These are phyloP conservation scores for Halisarca cf. caerulea DNA, from an alignment of 37 sponge, comb jelly and placozoan genomes.

Conservation along the genomic window DNA sequence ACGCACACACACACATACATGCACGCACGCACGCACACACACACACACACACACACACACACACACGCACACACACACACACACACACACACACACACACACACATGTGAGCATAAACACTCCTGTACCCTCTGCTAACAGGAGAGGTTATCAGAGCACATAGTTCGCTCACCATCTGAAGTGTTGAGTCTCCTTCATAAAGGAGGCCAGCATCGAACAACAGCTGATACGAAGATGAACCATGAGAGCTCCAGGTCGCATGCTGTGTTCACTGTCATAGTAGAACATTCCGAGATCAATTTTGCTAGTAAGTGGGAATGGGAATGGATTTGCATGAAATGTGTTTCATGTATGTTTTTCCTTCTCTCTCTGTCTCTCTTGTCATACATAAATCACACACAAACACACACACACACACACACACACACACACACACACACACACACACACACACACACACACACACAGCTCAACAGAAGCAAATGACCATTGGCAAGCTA, in stretches of 20 bases:
- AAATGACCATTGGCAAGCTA: constrained; percentile 91
- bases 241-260: constrained; percentile 85
- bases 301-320: constrained; percentile 1
- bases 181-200: constrained; percentile 61
- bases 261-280: constrained; percentile 90
- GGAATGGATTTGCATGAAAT: too few species aligned
- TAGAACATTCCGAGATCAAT: constrained; percentile 71
- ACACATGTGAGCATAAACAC: too few species aligned
- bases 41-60: too few species aligned
- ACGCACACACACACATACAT: too few species aligned
- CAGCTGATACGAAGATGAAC: constrained; percentile 85
- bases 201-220: constrained; percentile 69
- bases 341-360: too few species aligned
- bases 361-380: too few species aligned
- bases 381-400: background rate
- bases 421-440: constrained; percentile 17
- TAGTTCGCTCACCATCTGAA: constrained; percentile 73
- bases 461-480: constrained; percentile 35
- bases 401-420: constrained; percentile 14
- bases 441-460: background rate
- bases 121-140: background rate
- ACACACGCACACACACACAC: too few species aligned
- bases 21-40: too few species aligned
- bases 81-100: too few species aligned
- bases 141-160: constrained; percentile 83